Conservation (phyloP, 2,797 vertebrate genomes). For the Tympanoctomys barrerae region DNA sequence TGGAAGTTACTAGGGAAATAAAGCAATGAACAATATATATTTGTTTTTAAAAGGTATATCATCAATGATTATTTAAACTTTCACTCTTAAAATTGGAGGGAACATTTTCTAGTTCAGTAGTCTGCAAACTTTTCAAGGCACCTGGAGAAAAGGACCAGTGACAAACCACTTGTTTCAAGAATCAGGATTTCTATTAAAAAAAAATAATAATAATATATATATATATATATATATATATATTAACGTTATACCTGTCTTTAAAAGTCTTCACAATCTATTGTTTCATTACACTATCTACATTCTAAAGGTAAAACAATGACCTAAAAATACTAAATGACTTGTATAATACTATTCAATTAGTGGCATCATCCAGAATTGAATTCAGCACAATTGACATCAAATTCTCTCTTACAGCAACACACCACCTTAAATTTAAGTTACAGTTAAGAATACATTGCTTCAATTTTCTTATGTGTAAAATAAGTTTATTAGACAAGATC, state of each 20-base stretch:
- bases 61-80: not conserved
- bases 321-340: conserved; percentile 30
- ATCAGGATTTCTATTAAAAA: not conserved
- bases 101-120: conserved; percentile 9
- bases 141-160: not conserved
- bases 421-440: conserved; percentile 47
- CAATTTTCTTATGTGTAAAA: conserved; percentile 39
- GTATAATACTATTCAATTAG: conserved; percentile 7
- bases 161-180: not conserved
- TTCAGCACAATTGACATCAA: not conserved
- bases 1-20: conserved; percentile 57
- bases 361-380: conserved; percentile 44
- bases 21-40: conserved; percentile 1
- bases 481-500: conserved; percentile 39
- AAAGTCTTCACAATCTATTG: conserved; percentile 14
- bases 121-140: conserved; percentile 40
- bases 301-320: not conserved
- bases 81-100: conserved; percentile 52
- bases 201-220: too few relatives aligned
- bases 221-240: too few relatives aligned
- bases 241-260: conserved; percentile 7
- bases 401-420: conserved; percentile 52
- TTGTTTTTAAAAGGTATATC: conserved; percentile 45
- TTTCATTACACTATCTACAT: conserved; percentile 19
- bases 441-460: conserved; percentile 55